Percentiles rank a stretch among this genome's conserved stretches.
Conservation (phyloP, 2,797 vertebrate species). For the Morus bassanus region DNA sequence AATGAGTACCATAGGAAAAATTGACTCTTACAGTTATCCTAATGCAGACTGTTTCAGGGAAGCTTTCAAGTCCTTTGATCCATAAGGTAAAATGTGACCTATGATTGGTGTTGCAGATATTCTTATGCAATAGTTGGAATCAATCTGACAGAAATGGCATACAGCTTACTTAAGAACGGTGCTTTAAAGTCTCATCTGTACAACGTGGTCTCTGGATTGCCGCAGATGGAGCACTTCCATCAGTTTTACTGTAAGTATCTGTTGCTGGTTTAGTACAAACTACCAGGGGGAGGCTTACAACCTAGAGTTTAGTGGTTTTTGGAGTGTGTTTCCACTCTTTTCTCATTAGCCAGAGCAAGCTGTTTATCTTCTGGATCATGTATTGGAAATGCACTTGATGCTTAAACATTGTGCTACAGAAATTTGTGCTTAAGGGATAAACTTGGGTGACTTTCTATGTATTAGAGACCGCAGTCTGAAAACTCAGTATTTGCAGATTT, state of each 20-base stretch:
- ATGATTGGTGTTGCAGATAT: slow-evolving; percentile 80
- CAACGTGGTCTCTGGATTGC: slow-evolving; percentile 82
- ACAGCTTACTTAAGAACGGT: slow-evolving; percentile 90
- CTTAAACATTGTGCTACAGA: neutral
- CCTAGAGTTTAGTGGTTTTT: rapidly evolving
- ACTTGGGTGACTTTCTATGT: neutral
- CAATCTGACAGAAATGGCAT: slow-evolving; percentile 98
- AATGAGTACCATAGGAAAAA: neutral
- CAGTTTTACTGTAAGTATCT: slow-evolving; percentile 92
- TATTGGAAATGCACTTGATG: neutral
- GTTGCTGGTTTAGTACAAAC: neutral
- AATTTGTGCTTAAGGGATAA: neutral
- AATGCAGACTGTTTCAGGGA: neutral
- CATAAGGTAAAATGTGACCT: neutral
- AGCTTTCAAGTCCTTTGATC: neutral
- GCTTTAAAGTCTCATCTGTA: slow-evolving; percentile 92
- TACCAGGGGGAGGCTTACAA: rapidly evolving
- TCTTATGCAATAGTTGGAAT: slow-evolving; percentile 99
- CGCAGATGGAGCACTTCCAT: slow-evolving; percentile 89
- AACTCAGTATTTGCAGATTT: neutral
- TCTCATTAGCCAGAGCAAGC: neutral
- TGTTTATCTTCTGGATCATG: neutral
- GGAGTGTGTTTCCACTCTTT: neutral
- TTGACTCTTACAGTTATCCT: neutral
- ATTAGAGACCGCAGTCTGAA: neutral